These are phyloP conservation scores for Cephalopholis sonnerati DNA, from an alignment of 2,113 vertebrate species.

Conservation along the genomic window DNA sequence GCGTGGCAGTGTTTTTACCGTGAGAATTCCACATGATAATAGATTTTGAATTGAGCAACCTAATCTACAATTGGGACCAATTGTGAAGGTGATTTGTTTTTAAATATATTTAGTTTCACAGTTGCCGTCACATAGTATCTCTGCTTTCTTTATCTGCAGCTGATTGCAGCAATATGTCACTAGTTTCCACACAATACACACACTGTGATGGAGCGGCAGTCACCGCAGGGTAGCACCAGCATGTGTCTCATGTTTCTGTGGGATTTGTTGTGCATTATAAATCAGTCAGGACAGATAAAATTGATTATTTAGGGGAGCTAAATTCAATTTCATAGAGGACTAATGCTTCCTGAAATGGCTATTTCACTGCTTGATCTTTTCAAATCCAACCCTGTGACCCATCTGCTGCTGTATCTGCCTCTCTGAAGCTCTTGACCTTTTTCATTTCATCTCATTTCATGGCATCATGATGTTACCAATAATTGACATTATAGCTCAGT, in stretches of 20 bases:
- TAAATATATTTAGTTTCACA: neutral
- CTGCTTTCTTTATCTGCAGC: neutral
- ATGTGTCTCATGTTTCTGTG: neutral
- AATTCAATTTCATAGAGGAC: neutral
- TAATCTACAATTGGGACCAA: neutral
- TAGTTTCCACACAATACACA: conserved; percentile 1
- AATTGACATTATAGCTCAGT: neutral
- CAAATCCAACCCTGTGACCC: conserved; percentile 5
- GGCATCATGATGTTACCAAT: neutral
- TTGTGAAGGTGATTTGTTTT: neutral
- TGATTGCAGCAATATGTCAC: neutral
- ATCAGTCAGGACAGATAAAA: neutral
- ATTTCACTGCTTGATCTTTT: neutral
- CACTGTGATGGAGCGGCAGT: neutral
- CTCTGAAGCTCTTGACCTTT: neutral
- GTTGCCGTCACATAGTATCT: neutral
- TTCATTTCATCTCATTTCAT: neutral
- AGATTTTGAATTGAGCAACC: neutral
- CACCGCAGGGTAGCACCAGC: neutral
- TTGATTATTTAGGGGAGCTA: neutral
- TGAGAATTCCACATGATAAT: neutral
- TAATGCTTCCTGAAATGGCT: neutral
- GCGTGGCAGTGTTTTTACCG: neutral
- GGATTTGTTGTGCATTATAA: neutral
- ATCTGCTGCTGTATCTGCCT: neutral